phyloP scores from a whole-genome alignment of 2,113 vertebrate genomes.

The Crocuta crocuta region DNA sequence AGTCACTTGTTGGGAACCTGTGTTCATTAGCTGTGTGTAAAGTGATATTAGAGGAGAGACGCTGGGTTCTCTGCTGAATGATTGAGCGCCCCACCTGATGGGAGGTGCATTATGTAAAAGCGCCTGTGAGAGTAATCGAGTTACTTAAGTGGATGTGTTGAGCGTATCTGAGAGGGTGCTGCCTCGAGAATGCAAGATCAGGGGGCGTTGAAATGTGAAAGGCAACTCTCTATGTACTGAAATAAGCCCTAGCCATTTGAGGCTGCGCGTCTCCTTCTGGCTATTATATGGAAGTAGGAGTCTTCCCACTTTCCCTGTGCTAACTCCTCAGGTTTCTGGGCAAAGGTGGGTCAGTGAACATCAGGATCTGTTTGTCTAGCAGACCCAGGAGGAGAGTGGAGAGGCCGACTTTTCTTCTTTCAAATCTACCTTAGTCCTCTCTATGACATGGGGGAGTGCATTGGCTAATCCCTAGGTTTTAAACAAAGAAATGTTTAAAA shows the following conservation, averaged over 20 bases:
- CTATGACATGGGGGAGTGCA: neutral
- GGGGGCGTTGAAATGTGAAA: conserved; percentile 47
- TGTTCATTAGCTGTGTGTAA: conserved; percentile 80
- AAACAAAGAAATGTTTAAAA: neutral
- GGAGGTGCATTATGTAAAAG: conserved; percentile 71
- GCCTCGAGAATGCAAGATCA: conserved; percentile 62
- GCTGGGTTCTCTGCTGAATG: conserved; percentile 62
- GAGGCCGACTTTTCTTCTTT: neutral
- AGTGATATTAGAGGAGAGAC: conserved; percentile 74
- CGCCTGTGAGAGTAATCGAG: conserved; percentile 59
- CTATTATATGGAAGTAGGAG: neutral
- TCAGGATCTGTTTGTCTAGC: neutral
- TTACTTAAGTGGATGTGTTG: conserved; percentile 73
- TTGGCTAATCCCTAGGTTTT: neutral
- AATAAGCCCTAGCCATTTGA: neutral
- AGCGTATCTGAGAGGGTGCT: conserved; percentile 56
- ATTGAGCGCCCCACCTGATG: conserved; percentile 67
- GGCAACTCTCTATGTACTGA: neutral
- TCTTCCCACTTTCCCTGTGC: neutral
- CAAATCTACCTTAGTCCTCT: neutral
- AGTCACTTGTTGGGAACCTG: conserved; percentile 72
- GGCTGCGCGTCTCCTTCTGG: neutral
- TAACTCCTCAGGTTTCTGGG: neutral
- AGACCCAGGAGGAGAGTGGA: neutral
- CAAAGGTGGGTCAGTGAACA: neutral